phyloP scores from a whole-genome alignment of 37 sponge, comb jelly and placozoan genomes.

The Beroe ovata region DNA sequence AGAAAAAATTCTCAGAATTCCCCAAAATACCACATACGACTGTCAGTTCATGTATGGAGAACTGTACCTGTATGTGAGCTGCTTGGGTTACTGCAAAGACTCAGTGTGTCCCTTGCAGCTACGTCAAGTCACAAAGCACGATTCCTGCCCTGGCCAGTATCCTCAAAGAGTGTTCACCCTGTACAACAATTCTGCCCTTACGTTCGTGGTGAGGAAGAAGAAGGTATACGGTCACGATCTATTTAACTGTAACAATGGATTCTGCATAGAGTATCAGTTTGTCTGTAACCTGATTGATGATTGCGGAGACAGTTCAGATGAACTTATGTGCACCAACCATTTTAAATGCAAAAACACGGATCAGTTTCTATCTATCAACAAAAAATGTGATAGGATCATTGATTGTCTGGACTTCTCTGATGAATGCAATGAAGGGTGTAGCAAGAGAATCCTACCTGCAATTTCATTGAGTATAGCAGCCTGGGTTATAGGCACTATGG shows the following conservation, averaged over 20 bases:
- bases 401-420: conserved; percentile 4
- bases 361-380: neutral
- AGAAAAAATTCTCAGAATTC: neutral
- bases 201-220: neutral
- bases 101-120: neutral
- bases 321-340: neutral
- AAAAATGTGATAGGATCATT: neutral
- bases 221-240: neutral
- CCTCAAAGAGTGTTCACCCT: neutral
- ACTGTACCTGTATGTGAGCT: neutral
- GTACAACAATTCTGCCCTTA: neutral
- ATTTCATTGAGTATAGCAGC: neutral
- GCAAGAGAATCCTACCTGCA: neutral
- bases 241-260: neutral
- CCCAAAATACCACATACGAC: neutral
- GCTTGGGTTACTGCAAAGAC: neutral
- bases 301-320: conserved; percentile 24
- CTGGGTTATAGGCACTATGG: neutral
- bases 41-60: neutral
- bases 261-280: neutral
- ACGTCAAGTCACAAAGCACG: no score
- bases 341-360: neutral
- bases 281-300: conserved; percentile 2
- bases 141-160: neutral
- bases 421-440: conserved; percentile 4